Conservation (phyloP, 2,888 invertebrate genomes). For the Falcaria lacertinaria region DNA sequence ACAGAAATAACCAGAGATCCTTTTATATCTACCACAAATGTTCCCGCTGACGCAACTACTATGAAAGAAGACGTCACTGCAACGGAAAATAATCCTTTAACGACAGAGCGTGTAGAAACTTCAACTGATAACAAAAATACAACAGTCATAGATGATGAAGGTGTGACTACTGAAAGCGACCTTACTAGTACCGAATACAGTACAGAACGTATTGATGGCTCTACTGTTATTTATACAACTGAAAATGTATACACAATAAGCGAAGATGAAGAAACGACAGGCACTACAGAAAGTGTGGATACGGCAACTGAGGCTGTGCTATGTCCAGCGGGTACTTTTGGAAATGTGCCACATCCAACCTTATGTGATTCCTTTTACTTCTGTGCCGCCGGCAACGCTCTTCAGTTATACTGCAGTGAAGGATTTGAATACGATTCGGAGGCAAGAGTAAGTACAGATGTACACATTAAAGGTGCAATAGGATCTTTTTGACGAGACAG, state of each 20-base stretch:
- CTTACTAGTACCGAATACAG: background rate
- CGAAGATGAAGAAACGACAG: background rate
- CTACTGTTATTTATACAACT: background rate
- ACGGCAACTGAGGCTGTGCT: background rate
- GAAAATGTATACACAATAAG: too few species aligned
- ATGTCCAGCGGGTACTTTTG: conserved; percentile 11
- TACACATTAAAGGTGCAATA: too few species aligned
- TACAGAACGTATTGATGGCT: background rate
- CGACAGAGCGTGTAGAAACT: background rate
- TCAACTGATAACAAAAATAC: background rate
- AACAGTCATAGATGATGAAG: background rate
- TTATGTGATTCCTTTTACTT: conserved; percentile 18
- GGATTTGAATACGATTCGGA: conserved; percentile 34
- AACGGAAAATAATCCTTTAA: background rate
- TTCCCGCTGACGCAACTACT: background rate
- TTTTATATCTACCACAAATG: background rate
- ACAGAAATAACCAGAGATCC: background rate
- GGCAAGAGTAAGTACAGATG: conserved; percentile 14
- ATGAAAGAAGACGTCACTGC: background rate
- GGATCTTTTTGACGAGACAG: too few species aligned
- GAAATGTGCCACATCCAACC: conserved; percentile 13
- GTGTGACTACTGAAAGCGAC: background rate
- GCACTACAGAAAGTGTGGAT: background rate
- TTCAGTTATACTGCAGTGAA: conserved; percentile 23
- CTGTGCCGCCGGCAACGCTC: conserved; percentile 25